phyloP scores from a whole-genome alignment of 2,797 vertebrate species.

The Melanotaenia nigrans region DNA sequence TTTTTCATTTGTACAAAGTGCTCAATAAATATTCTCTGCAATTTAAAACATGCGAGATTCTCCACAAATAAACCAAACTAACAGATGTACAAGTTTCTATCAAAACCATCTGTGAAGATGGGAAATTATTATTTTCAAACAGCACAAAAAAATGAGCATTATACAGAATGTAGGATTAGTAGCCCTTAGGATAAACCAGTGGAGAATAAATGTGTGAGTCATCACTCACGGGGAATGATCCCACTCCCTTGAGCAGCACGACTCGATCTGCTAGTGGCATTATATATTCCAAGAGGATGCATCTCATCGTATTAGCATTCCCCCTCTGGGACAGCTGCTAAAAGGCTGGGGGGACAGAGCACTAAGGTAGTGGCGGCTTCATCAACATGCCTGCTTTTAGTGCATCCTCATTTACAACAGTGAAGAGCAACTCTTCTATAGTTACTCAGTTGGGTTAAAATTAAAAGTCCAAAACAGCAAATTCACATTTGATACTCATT shows the following conservation, averaged over 20 bases:
- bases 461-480: not conserved
- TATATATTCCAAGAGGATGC: slow-evolving; percentile 70
- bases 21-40: not conserved
- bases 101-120: not conserved
- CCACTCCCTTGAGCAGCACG: slow-evolving; percentile 53
- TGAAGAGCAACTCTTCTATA: not conserved
- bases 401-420: not conserved
- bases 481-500: not conserved
- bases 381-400: slow-evolving; percentile 48
- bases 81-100: slow-evolving; percentile 10
- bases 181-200: slow-evolving; percentile 45
- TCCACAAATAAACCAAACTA: slow-evolving; percentile 20
- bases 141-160: slow-evolving; percentile 24
- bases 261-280: slow-evolving; percentile 53
- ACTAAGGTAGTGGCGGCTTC: slow-evolving; percentile 44
- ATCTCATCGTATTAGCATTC: slow-evolving; percentile 62
- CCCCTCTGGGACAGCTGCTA: slow-evolving; percentile 49
- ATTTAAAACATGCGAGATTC: slow-evolving; percentile 11
- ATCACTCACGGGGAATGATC: slow-evolving; percentile 64
- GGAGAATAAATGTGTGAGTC: slow-evolving; percentile 64
- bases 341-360: slow-evolving; percentile 51
- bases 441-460: not conserved
- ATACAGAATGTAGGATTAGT: slow-evolving; percentile 37
- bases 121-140: slow-evolving; percentile 20
- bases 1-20: slow-evolving; percentile 17